A percentile compares a stretch with the other conserved stretches of the same genome.
Conservation (phyloP, 2,113 vertebrate genomes). For the Pygoscelis adeliae region DNA sequence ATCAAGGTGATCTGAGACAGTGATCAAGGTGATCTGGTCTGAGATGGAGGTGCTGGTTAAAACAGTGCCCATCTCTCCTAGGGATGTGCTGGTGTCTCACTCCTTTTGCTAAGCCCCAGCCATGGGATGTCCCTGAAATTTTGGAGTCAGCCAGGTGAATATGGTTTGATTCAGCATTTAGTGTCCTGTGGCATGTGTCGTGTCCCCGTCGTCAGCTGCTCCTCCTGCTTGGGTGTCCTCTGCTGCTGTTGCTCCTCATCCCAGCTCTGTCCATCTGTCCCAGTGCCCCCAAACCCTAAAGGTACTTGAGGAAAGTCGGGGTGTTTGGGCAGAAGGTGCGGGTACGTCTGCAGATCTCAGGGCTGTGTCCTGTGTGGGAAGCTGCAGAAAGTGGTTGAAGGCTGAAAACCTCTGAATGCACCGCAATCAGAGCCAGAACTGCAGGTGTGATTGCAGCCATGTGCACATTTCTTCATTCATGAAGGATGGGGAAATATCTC, state of each 20-base stretch:
- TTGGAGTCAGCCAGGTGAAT: background rate
- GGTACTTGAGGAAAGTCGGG: background rate
- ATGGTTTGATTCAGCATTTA: background rate
- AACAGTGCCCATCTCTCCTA: background rate
- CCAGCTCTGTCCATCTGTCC: background rate
- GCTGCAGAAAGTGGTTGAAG: background rate
- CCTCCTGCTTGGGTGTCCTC: background rate
- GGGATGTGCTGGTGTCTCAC: background rate
- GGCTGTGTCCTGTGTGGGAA: background rate
- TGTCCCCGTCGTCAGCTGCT: background rate
- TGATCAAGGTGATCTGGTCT: background rate
- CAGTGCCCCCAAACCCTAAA: background rate
- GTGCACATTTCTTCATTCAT: rapidly evolving
- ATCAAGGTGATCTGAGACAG: background rate
- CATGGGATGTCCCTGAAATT: background rate
- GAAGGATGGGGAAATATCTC: background rate
- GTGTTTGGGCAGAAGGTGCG: background rate
- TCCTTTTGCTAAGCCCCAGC: background rate
- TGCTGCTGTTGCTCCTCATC: background rate
- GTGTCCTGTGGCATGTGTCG: rapidly evolving
- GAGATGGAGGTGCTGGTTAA: background rate
- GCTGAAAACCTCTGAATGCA: background rate
- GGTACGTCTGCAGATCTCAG: background rate
- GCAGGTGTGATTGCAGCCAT: rapidly evolving
- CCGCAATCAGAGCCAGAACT: background rate